A percentile compares a stretch with the other conserved stretches of the same genome.
Evolutionary conservation across 2,113 vertebrate species (phyloP).

Genomic region (Spea bombifrons): DNA sequence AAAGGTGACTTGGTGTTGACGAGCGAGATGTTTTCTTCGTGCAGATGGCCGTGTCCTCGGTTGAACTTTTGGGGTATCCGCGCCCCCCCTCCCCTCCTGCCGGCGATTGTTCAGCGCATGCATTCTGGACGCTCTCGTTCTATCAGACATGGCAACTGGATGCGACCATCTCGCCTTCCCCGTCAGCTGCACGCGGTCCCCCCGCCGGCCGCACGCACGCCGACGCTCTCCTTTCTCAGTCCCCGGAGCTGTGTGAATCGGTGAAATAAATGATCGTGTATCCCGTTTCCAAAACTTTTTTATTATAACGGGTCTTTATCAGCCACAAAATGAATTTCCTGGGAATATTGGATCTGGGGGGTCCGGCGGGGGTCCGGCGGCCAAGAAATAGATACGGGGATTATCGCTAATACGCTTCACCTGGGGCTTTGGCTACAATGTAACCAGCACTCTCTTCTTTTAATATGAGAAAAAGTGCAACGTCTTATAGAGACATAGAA

Average conservation of each 20-base stretch:
- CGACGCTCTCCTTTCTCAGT: not conserved
- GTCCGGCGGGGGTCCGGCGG: not conserved
- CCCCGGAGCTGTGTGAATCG: not conserved
- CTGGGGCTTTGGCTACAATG: too few species aligned
- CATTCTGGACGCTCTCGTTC: slow-evolving; percentile 10
- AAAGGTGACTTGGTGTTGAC: slow-evolving; percentile 6
- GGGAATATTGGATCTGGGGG: not conserved
- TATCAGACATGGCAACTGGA: slow-evolving; percentile 9
- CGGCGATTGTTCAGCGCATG: slow-evolving; percentile 4
- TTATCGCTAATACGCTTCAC: too few species aligned
- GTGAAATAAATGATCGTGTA: not conserved
- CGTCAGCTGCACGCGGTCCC: slow-evolving; percentile 2
- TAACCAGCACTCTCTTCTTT: too few species aligned
- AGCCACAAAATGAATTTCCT: not conserved
- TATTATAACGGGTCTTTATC: not conserved
- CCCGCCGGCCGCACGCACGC: not conserved
- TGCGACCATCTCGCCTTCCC: not conserved
- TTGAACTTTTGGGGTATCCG: slow-evolving; percentile 37
- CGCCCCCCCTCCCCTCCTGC: slow-evolving; percentile 24
- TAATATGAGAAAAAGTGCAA: too few species aligned
- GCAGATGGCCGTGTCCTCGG: slow-evolving; percentile 18
- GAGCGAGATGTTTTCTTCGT: not conserved
- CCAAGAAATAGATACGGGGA: not conserved
- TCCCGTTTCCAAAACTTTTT: not conserved
- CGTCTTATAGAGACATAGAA: too few species aligned